These are phyloP conservation scores for Diadegma fenestrale DNA, from an alignment of 2,888 invertebrate genomes.

Conservation along the genomic window DNA sequence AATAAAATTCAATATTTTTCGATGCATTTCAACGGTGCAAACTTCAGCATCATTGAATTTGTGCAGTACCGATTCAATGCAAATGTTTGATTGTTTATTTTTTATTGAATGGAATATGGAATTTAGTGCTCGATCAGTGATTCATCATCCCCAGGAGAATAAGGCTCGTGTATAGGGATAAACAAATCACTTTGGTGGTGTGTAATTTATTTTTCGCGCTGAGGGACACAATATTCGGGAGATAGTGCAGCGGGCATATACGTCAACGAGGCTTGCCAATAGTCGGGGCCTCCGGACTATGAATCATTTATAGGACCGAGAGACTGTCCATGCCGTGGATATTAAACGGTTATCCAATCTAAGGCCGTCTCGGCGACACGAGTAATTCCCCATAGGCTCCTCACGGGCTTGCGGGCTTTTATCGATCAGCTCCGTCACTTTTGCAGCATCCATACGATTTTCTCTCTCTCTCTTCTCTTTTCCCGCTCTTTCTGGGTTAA, in stretches of 20 bases:
- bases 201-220: slow-evolving; percentile 33
- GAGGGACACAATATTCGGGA: slow-evolving; percentile 21
- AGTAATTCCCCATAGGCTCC: slow-evolving; percentile 67
- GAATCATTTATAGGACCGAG: slow-evolving; percentile 71
- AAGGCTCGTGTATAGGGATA: background rate
- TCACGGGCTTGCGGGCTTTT: slow-evolving; percentile 60
- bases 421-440: slow-evolving; percentile 58
- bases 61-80: background rate
- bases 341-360: slow-evolving; percentile 72
- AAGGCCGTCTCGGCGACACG: slow-evolving; percentile 48
- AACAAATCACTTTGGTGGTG: slow-evolving; percentile 37
- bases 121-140: slow-evolving; percentile 16
- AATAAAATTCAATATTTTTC: too few species aligned
- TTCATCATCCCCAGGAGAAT: slow-evolving; percentile 13
- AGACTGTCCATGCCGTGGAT: slow-evolving; percentile 60
- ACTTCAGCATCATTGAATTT: too few species aligned
- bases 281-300: slow-evolving; percentile 61
- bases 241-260: slow-evolving; percentile 11
- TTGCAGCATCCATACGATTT: slow-evolving; percentile 36
- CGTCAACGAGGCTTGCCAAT: slow-evolving; percentile 64
- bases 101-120: background rate
- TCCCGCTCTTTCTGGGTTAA: background rate
- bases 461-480: background rate
- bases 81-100: background rate
- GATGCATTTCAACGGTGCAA: too few species aligned